These are phyloP conservation scores for Drosophila macrospina DNA, from an alignment of 2,888 invertebrate species.

Conservation along the genomic window DNA sequence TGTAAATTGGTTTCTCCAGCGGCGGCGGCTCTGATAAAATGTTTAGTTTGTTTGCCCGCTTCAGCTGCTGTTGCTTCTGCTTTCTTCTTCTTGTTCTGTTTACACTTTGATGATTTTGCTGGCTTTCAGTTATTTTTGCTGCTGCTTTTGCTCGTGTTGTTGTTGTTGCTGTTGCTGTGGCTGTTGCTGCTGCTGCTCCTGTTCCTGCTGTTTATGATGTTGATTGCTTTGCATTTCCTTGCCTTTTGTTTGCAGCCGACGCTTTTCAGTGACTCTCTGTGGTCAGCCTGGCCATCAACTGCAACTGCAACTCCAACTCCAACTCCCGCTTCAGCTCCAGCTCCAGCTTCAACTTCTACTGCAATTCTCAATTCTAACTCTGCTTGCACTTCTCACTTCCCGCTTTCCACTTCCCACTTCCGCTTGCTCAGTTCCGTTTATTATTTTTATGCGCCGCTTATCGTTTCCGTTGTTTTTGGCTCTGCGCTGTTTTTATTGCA, in stretches of 20 bases:
- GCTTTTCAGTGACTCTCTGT: conserved; percentile 16
- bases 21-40: conserved; percentile 25
- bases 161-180: conserved; percentile 31
- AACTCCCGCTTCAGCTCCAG: not conserved
- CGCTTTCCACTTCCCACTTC: not conserved
- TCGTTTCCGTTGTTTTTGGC: conserved; percentile 25
- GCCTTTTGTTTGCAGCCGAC: conserved; percentile 42
- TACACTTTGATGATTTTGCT: conserved; percentile 41
- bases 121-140: conserved; percentile 15
- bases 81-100: conserved; percentile 23
- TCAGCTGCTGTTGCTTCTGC: conserved; percentile 14
- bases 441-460: conserved; percentile 26
- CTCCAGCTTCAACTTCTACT: conserved; percentile 10
- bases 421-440: conserved; percentile 16
- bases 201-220: conserved; percentile 69
- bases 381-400: too few relatives aligned
- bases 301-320: conserved; percentile 5
- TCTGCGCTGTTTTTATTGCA: conserved; percentile 47
- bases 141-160: conserved; percentile 18
- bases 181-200: conserved; percentile 33
- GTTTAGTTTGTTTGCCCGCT: conserved; percentile 16
- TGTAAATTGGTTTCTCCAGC: conserved; percentile 73
- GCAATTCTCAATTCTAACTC: not conserved
- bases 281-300: conserved; percentile 36
- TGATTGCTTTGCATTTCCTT: conserved; percentile 78